phyloP scores from a whole-genome alignment of 2,113 vertebrate species.

The Sander lucioperca region DNA sequence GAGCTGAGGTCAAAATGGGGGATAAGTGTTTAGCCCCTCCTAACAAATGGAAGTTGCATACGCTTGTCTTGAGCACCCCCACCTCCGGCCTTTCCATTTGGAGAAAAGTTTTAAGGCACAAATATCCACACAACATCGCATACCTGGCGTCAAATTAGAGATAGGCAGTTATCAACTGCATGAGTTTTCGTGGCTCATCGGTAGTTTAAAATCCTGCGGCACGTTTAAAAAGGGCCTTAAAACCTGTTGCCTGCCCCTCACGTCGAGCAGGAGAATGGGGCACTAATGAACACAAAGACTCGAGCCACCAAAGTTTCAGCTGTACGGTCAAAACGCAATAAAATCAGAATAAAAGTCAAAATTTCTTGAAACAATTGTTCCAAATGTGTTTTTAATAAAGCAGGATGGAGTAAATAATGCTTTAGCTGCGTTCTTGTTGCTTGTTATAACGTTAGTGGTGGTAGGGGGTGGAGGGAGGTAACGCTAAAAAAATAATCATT shows the following conservation, averaged over 20 bases:
- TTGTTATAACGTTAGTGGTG: background rate
- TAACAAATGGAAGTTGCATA: constrained; percentile 79
- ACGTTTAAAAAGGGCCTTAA: constrained; percentile 53
- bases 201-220: constrained; percentile 25
- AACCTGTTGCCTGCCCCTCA: constrained; percentile 78
- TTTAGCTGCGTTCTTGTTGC: background rate
- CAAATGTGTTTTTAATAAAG: background rate
- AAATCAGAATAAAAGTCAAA: background rate
- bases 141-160: background rate
- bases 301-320: constrained; percentile 55
- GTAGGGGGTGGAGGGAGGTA: background rate
- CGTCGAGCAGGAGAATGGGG: constrained; percentile 41
- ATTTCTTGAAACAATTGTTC: fast-evolving
- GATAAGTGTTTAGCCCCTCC: constrained; percentile 74
- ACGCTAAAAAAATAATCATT: constrained; percentile 8
- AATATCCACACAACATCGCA: constrained; percentile 25
- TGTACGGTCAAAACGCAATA: background rate
- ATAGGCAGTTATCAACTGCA: background rate
- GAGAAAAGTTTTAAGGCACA: constrained; percentile 52
- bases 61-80: constrained; percentile 67
- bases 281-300: constrained; percentile 70
- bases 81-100: constrained; percentile 58
- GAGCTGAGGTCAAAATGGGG: constrained; percentile 81
- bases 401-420: background rate
- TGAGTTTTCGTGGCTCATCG: constrained; percentile 13